Conservation (phyloP, 2,797 vertebrate genomes). For the Mallotus villosus region DNA sequence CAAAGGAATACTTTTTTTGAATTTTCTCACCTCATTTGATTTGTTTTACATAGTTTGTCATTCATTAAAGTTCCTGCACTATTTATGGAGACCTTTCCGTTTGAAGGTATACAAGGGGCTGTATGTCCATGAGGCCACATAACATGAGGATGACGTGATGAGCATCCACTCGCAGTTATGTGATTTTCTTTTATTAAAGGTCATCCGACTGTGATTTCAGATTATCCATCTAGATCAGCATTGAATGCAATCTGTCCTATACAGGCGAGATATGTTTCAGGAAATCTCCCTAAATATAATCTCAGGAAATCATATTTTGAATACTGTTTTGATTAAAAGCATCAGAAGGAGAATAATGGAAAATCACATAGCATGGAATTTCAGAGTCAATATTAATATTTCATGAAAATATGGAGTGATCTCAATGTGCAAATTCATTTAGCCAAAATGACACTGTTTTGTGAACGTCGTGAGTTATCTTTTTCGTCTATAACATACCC, state of each 20-base stretch:
- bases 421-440: slow-evolving; percentile 41
- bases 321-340: slow-evolving; percentile 87
- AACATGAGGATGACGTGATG: slow-evolving; percentile 49
- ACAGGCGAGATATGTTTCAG: slow-evolving; percentile 69
- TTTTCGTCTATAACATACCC: not conserved
- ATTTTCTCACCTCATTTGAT: not conserved
- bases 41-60: not conserved
- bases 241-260: slow-evolving; percentile 74
- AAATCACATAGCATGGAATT: slow-evolving; percentile 50
- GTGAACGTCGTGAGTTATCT: slow-evolving; percentile 5
- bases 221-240: slow-evolving; percentile 71
- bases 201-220: slow-evolving; percentile 69
- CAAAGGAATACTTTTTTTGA: no score
- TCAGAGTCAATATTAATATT: slow-evolving; percentile 52
- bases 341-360: slow-evolving; percentile 62
- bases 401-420: slow-evolving; percentile 48
- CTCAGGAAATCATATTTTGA: slow-evolving; percentile 81
- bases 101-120: not conserved
- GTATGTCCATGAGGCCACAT: not conserved
- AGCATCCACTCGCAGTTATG: slow-evolving; percentile 45
- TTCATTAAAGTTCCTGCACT: not conserved
- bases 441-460: slow-evolving; percentile 23
- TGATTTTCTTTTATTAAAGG: slow-evolving; percentile 71
- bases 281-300: slow-evolving; percentile 84
- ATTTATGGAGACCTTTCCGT: not conserved